These are phyloP conservation scores for Drosophila flavopinicola DNA, from an alignment of 2,888 invertebrate genomes.

Conservation along the genomic window DNA sequence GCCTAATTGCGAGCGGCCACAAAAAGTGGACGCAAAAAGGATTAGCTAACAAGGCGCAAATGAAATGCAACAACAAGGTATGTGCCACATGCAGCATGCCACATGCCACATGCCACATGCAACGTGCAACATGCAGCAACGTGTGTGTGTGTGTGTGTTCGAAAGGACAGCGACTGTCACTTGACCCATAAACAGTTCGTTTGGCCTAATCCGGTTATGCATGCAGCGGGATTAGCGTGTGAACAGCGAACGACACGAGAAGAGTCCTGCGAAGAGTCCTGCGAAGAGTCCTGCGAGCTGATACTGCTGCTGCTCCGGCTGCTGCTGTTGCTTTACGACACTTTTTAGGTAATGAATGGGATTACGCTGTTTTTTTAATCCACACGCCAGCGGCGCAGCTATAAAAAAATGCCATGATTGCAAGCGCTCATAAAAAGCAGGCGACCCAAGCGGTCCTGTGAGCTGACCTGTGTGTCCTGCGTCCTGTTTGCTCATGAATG, in stretches of 20 bases:
- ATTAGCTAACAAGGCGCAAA: conserved; percentile 58
- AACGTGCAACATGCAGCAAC: conserved; percentile 11
- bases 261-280: conserved; percentile 9
- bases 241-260: conserved; percentile 17
- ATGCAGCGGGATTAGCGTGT: conserved; percentile 68
- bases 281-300: conserved; percentile 4
- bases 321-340: conserved; percentile 48
- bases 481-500: conserved; percentile 69
- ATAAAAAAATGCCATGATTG: conserved; percentile 57
- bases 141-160: too few species aligned
- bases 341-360: conserved; percentile 80
- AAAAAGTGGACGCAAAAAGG: conserved; percentile 50
- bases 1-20: conserved; percentile 57
- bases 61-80: conserved; percentile 29
- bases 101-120: conserved; percentile 15
- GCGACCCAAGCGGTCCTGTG: neutral
- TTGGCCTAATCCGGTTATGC: conserved; percentile 63
- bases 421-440: conserved; percentile 41
- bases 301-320: conserved; percentile 6
- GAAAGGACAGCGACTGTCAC: conserved; percentile 6
- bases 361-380: conserved; percentile 69
- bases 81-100: conserved; percentile 18
- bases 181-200: conserved; percentile 67
- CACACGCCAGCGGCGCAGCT: conserved; percentile 36
- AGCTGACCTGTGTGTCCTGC: neutral